Base-by-base conservation (phyloP, 2,888 invertebrate species). In the Agrotis ipsilon region DNA sequence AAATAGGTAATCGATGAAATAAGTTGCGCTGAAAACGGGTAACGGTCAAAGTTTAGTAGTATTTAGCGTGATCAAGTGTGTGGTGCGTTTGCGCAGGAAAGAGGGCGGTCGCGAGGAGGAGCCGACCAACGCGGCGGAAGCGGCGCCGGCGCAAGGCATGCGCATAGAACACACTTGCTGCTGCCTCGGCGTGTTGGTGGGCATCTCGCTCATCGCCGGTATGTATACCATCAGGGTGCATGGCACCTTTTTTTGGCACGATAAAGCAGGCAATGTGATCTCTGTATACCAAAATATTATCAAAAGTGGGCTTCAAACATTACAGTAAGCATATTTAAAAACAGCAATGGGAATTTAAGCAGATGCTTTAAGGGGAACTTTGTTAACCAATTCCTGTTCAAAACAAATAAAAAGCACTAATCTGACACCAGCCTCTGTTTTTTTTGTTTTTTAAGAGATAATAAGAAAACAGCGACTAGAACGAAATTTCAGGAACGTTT, bases 181-280 rank as follows among this genome's bases (percentile, higher is more conserved):
- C 92, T 96, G 94, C 91, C 94, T 96, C 90, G 96, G 94, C 91
- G 93, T 95, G 88, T 93, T 96, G 92, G 94, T 96, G 92, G 96
- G 96, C 92, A 90, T 96, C 92, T 95, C 94, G 89, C 94, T 96
- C 93, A 94, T 96, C 89, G 95, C 96, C 95, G 96, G 96, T 96
- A 82, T 75, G 86, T 78, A 69, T 27, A 27, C 57, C 45, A 59
- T 19, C 18, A 49, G 49, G 11, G 4, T 43, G 11, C 55, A 55
- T 24, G 13, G 43, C 13, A 45, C n/a, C 51, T 24, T 51, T 39
- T 19, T 21, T 21, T 64, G 13, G 27, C 13, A 19, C 16, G 45
- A 64, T 16, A 16, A 14, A 58, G 43, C 21, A 18, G 21, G 13
- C 13, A 45, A 45, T 13, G 4, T 39, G 9, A 32, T 32, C 6